Conservation (phyloP, 1,140 invertebrate species). For the Tenebrio molitor region DNA sequence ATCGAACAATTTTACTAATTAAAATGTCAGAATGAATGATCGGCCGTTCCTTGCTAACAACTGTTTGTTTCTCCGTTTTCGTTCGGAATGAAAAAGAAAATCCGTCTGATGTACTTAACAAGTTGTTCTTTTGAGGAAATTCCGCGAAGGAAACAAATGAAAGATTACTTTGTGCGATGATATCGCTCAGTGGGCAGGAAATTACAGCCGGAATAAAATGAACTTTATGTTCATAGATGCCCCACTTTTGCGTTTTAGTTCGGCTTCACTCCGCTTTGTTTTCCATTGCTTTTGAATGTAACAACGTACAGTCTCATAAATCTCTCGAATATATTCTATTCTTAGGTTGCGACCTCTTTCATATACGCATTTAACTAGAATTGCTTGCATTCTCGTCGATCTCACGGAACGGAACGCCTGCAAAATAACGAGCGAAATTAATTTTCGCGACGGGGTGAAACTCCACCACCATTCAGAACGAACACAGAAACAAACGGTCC, state of each 20-base stretch:
- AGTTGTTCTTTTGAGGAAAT: slow-evolving; percentile 40
- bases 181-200: slow-evolving; percentile 37
- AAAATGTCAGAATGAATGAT: too few relatives aligned
- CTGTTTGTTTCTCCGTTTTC: neutral
- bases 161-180: slow-evolving; percentile 47
- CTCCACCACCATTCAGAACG: neutral
- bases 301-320: slow-evolving; percentile 47
- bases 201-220: slow-evolving; percentile 45
- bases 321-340: slow-evolving; percentile 46
- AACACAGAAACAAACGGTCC: neutral
- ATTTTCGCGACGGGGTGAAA: neutral
- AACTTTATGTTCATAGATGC: slow-evolving; percentile 44
- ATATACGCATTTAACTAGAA: slow-evolving; percentile 24
- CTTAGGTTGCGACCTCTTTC: slow-evolving; percentile 38
- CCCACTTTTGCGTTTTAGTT: slow-evolving; percentile 41
- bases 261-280: slow-evolving; percentile 31
- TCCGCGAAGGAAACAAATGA: slow-evolving; percentile 43
- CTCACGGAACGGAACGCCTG: neutral
- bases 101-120: slow-evolving; percentile 25
- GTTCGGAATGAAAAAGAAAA: too few relatives aligned
- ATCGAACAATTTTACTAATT: too few relatives aligned
- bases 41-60: neutral
- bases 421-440: neutral
- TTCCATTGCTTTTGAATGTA: slow-evolving; percentile 45
- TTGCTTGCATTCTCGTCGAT: slow-evolving; percentile 24